phyloP scores from a whole-genome alignment of 1,140 invertebrate genomes.

The Anastrepha obliqua region DNA sequence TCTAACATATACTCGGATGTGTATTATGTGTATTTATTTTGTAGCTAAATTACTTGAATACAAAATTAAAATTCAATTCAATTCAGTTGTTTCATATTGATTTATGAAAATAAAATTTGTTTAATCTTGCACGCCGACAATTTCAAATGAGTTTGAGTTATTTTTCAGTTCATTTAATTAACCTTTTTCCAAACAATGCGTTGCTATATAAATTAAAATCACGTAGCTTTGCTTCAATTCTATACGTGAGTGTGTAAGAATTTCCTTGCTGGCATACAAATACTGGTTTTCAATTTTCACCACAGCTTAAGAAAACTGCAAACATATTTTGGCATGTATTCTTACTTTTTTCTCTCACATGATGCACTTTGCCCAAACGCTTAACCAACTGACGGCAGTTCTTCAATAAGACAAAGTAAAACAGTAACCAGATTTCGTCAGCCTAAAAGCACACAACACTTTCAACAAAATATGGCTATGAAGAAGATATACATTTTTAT shows the following conservation, averaged over 20 bases:
- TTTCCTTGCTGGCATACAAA: too few species aligned
- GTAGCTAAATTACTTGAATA: too few species aligned
- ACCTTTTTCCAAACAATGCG: neutral
- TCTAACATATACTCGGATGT: too few species aligned
- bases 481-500: too few species aligned
- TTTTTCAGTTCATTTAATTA: neutral
- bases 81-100: too few species aligned
- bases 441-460: constrained; percentile 37
- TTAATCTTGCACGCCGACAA: too few species aligned
- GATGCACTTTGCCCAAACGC: constrained; percentile 9
- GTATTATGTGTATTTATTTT: too few species aligned
- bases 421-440: neutral
- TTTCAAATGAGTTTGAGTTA: too few species aligned
- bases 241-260: too few species aligned
- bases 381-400: constrained; percentile 25
- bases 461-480: constrained; percentile 27
- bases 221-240: too few species aligned
- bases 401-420: constrained; percentile 19
- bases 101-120: too few species aligned
- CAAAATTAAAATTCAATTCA: too few species aligned
- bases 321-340: neutral
- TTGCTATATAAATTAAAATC: neutral
- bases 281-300: neutral
- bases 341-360: neutral
- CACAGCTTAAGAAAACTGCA: neutral